phyloP scores from a whole-genome alignment of 2,113 vertebrate genomes.

The Mastomys natalensis region DNA sequence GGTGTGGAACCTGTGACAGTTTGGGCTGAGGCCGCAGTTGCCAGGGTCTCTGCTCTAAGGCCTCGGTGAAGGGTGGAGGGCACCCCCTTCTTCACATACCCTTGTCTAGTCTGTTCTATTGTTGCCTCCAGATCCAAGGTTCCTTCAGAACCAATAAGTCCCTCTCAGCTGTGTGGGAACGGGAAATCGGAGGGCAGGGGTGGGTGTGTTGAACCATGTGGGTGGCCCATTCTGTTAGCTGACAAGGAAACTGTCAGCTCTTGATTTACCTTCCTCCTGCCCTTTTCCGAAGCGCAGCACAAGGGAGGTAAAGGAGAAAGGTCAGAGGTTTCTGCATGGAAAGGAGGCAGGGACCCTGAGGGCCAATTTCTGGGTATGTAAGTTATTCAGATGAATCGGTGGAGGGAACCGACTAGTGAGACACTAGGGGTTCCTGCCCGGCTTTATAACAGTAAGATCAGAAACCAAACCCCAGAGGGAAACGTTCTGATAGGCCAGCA shows the following conservation, averaged over 20 bases:
- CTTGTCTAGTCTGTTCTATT: conserved; percentile 49
- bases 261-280: conserved; percentile 74
- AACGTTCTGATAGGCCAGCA: not conserved
- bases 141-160: not conserved
- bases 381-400: conserved; percentile 29
- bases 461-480: not conserved
- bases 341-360: conserved; percentile 35
- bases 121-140: conserved; percentile 51
- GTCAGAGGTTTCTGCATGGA: conserved; percentile 60
- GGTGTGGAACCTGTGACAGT: not conserved
- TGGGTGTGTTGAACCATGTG: conserved; percentile 51
- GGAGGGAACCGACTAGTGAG: not conserved
- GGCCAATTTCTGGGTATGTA: conserved; percentile 19
- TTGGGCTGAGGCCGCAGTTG: not conserved
- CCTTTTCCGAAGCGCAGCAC: conserved; percentile 77
- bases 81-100: not conserved
- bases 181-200: not conserved
- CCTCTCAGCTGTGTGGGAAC: conserved; percentile 49
- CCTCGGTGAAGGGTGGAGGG: not conserved
- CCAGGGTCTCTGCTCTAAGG: not conserved
- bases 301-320: conserved; percentile 16
- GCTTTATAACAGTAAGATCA: not conserved
- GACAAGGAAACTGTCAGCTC: conserved; percentile 62
- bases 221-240: conserved; percentile 76
- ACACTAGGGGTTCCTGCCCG: not conserved